Evolutionary conservation across 2,113 vertebrate species (phyloP), one percentile per base, ranked within the genome.

Genomic region (Notothenia rossii): DNA sequence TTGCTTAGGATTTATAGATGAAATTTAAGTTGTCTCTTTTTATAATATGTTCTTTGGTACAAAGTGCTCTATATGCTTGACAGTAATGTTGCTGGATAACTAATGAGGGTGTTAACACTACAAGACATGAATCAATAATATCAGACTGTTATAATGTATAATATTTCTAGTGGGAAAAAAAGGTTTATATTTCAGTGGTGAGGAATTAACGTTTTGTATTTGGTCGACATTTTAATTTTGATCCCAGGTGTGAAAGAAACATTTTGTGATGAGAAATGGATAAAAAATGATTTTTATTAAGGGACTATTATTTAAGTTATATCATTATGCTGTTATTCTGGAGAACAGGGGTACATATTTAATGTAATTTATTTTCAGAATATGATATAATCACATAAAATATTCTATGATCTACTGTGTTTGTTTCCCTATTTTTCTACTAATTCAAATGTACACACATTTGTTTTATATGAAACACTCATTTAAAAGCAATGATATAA

Each of bases 301-400:
- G 70, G 0, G 49, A 62, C 14, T 77, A 11, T 67, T 82, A 82
- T 87, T 85, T 72, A 80, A 36, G 29, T 79, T 88, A 82, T 84
- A 48, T 76, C 78, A 77, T 77, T 76, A 65, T 81, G 40, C 18
- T 50, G 49, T 60, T 74, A 63, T 55, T 86, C 46, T 77, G 76
- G 61, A 60, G 36, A 84, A 75, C 13, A 13, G 58, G 69, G 77
- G 48, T 33, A 86, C 10, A 54, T 88, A 90, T 91, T 90, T 91
- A 86, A 92, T 86, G 43, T 90, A 88, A 93, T 88, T 93, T 91
- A 92, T 90, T 90, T 86, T 40, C 45, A 33, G 89, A 75, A 75
- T 29, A 48, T 83, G 33, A 64, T 81, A 75, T 11, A 50, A 11
- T 75, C 12, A 50, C 83, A 87, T 76, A 75, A 86, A 88, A 76